Evolutionary conservation across 2,888 invertebrate genomes (phyloP).

Genomic region (Drosophila siamana): DNA sequence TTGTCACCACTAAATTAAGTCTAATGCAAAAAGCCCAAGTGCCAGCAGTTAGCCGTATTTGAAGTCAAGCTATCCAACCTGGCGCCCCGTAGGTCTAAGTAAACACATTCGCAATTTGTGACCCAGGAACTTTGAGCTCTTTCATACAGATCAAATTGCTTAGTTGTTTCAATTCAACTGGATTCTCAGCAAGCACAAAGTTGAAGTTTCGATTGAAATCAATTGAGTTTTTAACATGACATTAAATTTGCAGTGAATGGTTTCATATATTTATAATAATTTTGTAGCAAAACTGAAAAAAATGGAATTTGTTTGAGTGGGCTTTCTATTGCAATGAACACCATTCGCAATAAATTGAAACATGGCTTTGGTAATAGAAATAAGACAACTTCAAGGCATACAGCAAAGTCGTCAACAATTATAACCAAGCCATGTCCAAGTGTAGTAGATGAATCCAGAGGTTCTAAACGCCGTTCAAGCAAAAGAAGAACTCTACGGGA

Average conservation of each 20-base stretch:
- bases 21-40: conserved; percentile 1
- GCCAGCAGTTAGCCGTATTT: neutral
- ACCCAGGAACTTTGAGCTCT: neutral
- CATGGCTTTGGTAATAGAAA: conserved; percentile 15
- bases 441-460: neutral
- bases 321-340: conserved; percentile 26
- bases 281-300: neutral
- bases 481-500: neutral
- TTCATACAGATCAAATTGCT: neutral
- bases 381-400: neutral
- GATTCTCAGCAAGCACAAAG: neutral
- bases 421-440: neutral
- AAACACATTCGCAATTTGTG: conserved; percentile 12
- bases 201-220: neutral
- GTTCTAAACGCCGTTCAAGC: neutral
- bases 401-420: neutral
- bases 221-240: conserved; percentile 23
- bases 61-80: neutral
- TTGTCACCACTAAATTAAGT: conserved; percentile 18
- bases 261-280: conserved; percentile 8
- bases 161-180: neutral
- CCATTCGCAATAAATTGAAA: conserved; percentile 5
- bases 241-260: conserved; percentile 30
- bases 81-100: neutral
- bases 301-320: conserved; percentile 15